Evolutionary conservation across 2,888 invertebrate species (phyloP).

Genomic region (Perizoma flavofasciatum): DNA sequence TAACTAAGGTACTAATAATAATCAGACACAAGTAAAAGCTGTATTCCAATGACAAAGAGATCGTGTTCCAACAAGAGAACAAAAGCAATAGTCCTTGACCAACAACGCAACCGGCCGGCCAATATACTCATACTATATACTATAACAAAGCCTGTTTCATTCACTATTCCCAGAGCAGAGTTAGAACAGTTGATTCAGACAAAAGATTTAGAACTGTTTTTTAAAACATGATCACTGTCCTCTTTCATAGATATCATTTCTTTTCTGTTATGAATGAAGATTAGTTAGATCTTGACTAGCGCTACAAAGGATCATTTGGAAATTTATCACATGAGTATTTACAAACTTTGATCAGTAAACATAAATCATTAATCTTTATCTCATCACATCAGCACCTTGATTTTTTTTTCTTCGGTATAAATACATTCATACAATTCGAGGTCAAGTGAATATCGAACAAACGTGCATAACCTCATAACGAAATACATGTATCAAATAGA

Average conservation of each 20-base stretch:
- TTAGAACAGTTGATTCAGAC: conserved; percentile 38
- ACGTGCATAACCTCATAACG: neutral
- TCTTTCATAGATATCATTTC: neutral
- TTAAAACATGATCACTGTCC: conserved; percentile 1
- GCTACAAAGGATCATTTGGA: too few relatives aligned
- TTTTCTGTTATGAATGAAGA: too few relatives aligned
- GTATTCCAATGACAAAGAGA: conserved; percentile 44
- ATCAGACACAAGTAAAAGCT: conserved; percentile 23
- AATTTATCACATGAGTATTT: too few relatives aligned
- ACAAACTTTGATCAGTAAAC: too few relatives aligned
- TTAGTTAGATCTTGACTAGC: too few relatives aligned
- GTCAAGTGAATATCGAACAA: neutral
- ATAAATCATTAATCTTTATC: too few relatives aligned
- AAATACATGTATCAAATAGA: too few relatives aligned
- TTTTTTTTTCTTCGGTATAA: too few relatives aligned
- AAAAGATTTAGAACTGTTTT: conserved; percentile 22
- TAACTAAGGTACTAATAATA: conserved; percentile 9
- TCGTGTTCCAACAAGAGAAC: conserved; percentile 49
- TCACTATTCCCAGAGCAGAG: conserved; percentile 41
- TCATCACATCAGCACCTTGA: too few relatives aligned
- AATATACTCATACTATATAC: conserved; percentile 59
- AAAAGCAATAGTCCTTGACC: conserved; percentile 73
- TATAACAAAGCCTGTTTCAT: conserved; percentile 54
- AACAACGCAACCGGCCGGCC: conserved; percentile 53
- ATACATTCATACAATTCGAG: too few relatives aligned